Conservation (phyloP, 1,140 invertebrate genomes). For the Heliconius melpomene region DNA sequence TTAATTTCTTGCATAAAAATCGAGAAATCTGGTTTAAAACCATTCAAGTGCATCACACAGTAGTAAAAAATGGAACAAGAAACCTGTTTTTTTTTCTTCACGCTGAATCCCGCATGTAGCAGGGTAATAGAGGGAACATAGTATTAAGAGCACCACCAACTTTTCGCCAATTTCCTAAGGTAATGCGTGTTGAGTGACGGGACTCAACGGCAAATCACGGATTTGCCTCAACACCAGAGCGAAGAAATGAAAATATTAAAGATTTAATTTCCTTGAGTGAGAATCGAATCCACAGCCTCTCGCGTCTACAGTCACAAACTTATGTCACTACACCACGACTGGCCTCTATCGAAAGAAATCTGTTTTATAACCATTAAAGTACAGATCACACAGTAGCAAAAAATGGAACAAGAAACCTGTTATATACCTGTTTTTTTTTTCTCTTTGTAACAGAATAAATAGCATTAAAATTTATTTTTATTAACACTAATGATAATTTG, state of each 20-base stretch:
- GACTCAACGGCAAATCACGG: no score
- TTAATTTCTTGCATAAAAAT: conserved; percentile 34
- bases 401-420: conserved; percentile 13
- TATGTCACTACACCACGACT: no score
- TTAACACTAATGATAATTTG: neutral
- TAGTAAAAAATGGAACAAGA: conserved; percentile 11
- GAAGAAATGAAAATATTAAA: no score
- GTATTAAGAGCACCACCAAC: no score
- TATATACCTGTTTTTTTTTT: conserved; percentile 13
- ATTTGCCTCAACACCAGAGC: no score
- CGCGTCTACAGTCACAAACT: no score
- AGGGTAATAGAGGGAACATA: no score
- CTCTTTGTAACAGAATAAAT: neutral
- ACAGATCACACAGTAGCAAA: conserved; percentile 19
- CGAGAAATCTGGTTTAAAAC: conserved; percentile 33
- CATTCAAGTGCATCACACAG: conserved; percentile 16
- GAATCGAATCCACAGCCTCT: no score
- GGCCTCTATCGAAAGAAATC: conserved; percentile 19
- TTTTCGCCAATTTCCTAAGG: no score
- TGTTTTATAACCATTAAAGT: conserved; percentile 11
- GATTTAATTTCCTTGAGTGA: no score
- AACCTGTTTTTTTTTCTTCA: conserved; percentile 1
- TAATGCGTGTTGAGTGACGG: no score
- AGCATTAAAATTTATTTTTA: conserved; percentile 14
- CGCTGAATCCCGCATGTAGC: no score